Conservation (phyloP, 2,113 vertebrate genomes). For the Natator depressus region DNA sequence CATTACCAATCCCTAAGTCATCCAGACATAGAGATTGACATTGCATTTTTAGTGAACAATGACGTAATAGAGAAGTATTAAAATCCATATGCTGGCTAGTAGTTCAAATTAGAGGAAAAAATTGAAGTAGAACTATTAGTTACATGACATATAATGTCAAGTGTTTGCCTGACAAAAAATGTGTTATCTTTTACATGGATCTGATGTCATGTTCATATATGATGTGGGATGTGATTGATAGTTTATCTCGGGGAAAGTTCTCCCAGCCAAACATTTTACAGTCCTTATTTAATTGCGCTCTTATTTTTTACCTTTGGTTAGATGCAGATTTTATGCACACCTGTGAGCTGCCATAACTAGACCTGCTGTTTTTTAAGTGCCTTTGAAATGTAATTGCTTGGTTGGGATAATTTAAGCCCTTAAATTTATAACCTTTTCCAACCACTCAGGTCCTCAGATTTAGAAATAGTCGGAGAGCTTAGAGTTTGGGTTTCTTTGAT, state of each 20-base stretch:
- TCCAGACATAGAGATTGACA: not conserved
- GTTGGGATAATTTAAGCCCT: not conserved
- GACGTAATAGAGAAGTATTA: not conserved
- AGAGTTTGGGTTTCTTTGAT: not conserved
- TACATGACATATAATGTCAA: not conserved
- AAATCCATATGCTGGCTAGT: not conserved
- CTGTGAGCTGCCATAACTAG: slow-evolving; percentile 26
- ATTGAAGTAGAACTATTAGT: slow-evolving; percentile 10
- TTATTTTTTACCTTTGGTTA: slow-evolving; percentile 50
- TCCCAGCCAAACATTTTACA: slow-evolving; percentile 2
- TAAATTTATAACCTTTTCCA: not conserved
- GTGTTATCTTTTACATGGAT: not conserved
- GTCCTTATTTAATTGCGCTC: slow-evolving; percentile 53
- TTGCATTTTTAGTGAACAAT: not conserved
- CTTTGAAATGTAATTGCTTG: not conserved
- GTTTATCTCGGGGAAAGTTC: slow-evolving; percentile 22
- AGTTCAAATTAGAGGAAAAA: not conserved
- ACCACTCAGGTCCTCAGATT: not conserved
- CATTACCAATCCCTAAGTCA: not conserved
- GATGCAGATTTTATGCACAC: slow-evolving; percentile 40
- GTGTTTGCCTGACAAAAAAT: slow-evolving; percentile 51
- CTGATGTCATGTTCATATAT: not conserved
- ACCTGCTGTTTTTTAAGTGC: not conserved
- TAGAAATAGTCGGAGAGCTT: not conserved
- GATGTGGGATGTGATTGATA: slow-evolving; percentile 47